Evolutionary conservation across 1,140 invertebrate species (phyloP).

Genomic region (Trachymyrmex cornetzi): DNA sequence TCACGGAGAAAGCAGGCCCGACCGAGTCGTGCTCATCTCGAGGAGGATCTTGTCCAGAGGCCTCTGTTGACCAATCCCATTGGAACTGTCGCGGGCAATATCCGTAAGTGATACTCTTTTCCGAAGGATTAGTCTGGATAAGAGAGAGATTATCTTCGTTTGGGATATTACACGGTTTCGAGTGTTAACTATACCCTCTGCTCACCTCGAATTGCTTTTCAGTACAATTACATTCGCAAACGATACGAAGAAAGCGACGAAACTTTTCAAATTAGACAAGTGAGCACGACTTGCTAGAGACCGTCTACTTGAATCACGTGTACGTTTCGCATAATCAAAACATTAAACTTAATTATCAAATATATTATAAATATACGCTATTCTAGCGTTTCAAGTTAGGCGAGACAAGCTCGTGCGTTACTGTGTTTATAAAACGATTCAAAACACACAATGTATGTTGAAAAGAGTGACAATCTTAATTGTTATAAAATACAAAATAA

Average conservation of each 20-base stretch:
- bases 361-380: background rate
- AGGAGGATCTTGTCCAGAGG: conserved; percentile 85
- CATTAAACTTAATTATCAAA: background rate
- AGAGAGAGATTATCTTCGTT: background rate
- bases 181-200: background rate
- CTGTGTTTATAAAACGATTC: background rate
- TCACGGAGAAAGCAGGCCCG: conserved; percentile 86
- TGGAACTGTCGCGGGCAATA: conserved; percentile 76
- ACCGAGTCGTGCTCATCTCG: conserved; percentile 86
- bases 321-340: background rate
- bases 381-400: background rate
- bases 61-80: conserved; percentile 81
- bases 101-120: conserved; percentile 80
- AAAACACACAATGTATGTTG: too few species aligned
- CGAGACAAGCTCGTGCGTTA: background rate
- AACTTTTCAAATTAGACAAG: background rate
- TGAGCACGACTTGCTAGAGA: too few species aligned
- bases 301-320: too few species aligned
- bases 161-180: background rate
- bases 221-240: background rate
- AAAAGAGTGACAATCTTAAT: background rate
- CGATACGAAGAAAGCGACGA: background rate
- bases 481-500: background rate
- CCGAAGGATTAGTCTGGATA: conserved; percentile 16
- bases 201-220: background rate